Evolutionary conservation across 2,888 invertebrate species (phyloP).

Genomic region (Panorpa germanica): DNA sequence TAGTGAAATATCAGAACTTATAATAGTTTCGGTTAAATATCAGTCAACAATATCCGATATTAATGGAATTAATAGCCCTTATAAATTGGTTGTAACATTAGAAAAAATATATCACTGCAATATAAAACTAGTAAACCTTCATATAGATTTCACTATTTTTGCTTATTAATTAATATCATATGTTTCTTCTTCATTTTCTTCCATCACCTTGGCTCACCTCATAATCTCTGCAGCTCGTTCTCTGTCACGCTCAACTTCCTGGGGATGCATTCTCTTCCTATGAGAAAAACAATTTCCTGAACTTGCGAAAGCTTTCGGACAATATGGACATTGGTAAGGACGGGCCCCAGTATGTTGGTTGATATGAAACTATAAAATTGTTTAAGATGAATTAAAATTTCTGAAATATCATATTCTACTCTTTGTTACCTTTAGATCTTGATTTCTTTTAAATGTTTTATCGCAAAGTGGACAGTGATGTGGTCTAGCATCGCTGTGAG

Average conservation of each 20-base stretch:
- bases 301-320: constrained; percentile 50
- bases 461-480: constrained; percentile 48
- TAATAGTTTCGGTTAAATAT: too few relatives aligned
- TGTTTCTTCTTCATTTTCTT: too few relatives aligned
- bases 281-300: constrained; percentile 59
- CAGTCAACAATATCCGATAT: too few relatives aligned
- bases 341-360: constrained; percentile 57
- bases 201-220: constrained; percentile 29
- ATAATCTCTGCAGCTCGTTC: constrained; percentile 32
- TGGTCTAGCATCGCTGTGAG: constrained; percentile 47
- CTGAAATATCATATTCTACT: constrained; percentile 5
- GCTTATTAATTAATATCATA: too few relatives aligned
- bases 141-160: too few relatives aligned
- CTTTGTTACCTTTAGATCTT: constrained; percentile 42
- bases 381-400: constrained; percentile 9
- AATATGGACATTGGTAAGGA: constrained; percentile 54
- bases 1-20: too few relatives aligned
- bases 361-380: constrained; percentile 40
- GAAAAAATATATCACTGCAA: too few relatives aligned
- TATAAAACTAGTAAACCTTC: too few relatives aligned
- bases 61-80: too few relatives aligned
- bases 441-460: constrained; percentile 53
- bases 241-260: too few relatives aligned
- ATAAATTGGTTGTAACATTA: too few relatives aligned
- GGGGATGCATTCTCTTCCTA: constrained; percentile 49